Conservation (phyloP, 2,888 invertebrate genomes). For the Dicyrtomina minuta region DNA sequence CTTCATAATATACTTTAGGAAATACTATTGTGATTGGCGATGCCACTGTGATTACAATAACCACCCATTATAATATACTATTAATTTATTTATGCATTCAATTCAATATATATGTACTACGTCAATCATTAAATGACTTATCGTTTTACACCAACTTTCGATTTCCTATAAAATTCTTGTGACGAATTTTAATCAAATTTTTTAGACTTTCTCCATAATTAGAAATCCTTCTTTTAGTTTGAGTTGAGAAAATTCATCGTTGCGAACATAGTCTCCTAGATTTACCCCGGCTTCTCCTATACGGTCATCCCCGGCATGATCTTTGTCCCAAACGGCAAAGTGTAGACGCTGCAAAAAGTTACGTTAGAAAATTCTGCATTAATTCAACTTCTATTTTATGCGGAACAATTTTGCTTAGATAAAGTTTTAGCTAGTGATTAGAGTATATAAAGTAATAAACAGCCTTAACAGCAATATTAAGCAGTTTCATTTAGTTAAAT, state of each 20-base stretch:
- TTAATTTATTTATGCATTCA: too few species aligned
- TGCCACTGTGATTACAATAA: too few species aligned
- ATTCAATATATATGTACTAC: too few species aligned
- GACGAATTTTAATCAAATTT: too few species aligned
- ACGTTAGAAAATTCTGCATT: neutral
- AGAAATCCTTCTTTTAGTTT: neutral
- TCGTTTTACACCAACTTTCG: too few species aligned
- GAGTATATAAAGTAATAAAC: neutral
- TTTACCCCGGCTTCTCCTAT: neutral
- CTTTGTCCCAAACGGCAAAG: constrained; percentile 10
- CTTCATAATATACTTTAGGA: too few species aligned
- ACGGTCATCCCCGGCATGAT: neutral
- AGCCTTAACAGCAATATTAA: too few species aligned
- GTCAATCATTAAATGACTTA: too few species aligned
- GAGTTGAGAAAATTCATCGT: neutral
- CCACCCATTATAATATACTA: too few species aligned
- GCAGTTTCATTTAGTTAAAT: too few species aligned
- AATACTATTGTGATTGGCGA: too few species aligned
- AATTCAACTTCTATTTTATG: neutral
- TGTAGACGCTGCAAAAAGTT: neutral
- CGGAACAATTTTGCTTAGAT: neutral
- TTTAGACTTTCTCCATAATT: constrained; percentile 9
- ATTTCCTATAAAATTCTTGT: too few species aligned
- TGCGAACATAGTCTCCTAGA: neutral
- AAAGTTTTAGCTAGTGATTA: neutral